A percentile compares a stretch with the other conserved stretches of the same genome.
phyloP scores from a whole-genome alignment of 2,888 invertebrate species.

The Osedax fenrisi region DNA sequence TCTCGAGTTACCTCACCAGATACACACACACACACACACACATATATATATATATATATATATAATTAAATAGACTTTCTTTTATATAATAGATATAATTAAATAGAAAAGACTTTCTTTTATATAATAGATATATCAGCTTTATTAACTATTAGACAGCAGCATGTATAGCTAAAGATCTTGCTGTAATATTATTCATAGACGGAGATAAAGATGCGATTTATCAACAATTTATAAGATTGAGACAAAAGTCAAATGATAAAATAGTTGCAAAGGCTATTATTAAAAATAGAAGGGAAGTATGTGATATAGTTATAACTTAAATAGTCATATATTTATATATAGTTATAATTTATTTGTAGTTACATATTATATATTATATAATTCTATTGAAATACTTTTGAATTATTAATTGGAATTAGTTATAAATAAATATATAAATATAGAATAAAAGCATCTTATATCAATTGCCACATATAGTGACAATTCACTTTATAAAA shows the following conservation, averaged over 20 bases:
- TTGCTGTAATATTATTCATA: background rate
- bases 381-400: too few species aligned
- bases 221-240: background rate
- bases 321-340: too few species aligned
- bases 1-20: too few species aligned
- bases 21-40: too few species aligned
- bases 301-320: background rate
- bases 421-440: background rate
- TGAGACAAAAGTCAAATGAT: background rate
- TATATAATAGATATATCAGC: too few species aligned
- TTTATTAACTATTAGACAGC: too few species aligned
- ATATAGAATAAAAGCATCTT: background rate
- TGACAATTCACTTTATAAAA: too few species aligned
- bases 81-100: too few species aligned
- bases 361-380: background rate
- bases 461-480: too few species aligned
- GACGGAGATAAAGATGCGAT: background rate
- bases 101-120: too few species aligned
- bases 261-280: background rate
- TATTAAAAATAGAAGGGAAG: background rate
- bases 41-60: too few species aligned
- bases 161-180: background rate
- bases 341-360: background rate
- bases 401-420: background rate
- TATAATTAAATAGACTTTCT: too few species aligned